phyloP scores from a whole-genome alignment of 1,140 invertebrate species.

The Leptoteleia sp. region DNA sequence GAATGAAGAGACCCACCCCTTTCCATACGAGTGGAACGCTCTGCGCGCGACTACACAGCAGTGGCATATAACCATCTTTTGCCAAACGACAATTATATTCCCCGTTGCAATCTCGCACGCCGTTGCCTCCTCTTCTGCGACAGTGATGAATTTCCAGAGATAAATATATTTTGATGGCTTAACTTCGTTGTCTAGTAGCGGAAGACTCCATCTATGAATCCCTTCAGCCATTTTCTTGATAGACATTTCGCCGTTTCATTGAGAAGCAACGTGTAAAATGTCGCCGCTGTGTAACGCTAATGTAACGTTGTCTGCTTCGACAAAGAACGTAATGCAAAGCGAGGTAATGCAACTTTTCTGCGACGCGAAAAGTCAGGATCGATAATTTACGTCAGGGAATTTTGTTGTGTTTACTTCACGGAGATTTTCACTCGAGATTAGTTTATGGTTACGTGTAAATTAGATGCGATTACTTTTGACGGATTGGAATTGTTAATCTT shows the following conservation, averaged over 20 bases:
- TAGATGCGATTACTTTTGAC: too few relatives aligned
- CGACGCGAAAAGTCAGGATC: slow-evolving; percentile 44
- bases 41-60: slow-evolving; percentile 56
- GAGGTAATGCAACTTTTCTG: slow-evolving; percentile 54
- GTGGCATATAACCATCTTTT: slow-evolving; percentile 63
- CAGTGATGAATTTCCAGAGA: slow-evolving; percentile 67
- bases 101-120: slow-evolving; percentile 62
- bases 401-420: slow-evolving; percentile 17
- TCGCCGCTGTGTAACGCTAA: slow-evolving; percentile 50
- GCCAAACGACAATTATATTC: slow-evolving; percentile 65
- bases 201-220: slow-evolving; percentile 65
- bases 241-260: slow-evolving; percentile 54
- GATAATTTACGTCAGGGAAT: slow-evolving; percentile 31
- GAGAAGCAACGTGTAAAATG: slow-evolving; percentile 45
- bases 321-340: slow-evolving; percentile 57
- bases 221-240: slow-evolving; percentile 62
- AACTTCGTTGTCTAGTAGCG: slow-evolving; percentile 63
- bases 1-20: slow-evolving; percentile 62
- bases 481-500: too few relatives aligned
- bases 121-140: slow-evolving; percentile 47
- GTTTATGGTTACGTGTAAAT: not conserved
- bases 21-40: slow-evolving; percentile 58
- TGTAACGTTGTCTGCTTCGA: slow-evolving; percentile 55
- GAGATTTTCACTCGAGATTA: slow-evolving; percentile 11
- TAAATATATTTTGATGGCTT: slow-evolving; percentile 68